A percentile compares a stretch with the other conserved stretches of the same genome.
phyloP scores from a whole-genome alignment of 2,797 vertebrate genomes.

The Eremophila alpestris region DNA sequence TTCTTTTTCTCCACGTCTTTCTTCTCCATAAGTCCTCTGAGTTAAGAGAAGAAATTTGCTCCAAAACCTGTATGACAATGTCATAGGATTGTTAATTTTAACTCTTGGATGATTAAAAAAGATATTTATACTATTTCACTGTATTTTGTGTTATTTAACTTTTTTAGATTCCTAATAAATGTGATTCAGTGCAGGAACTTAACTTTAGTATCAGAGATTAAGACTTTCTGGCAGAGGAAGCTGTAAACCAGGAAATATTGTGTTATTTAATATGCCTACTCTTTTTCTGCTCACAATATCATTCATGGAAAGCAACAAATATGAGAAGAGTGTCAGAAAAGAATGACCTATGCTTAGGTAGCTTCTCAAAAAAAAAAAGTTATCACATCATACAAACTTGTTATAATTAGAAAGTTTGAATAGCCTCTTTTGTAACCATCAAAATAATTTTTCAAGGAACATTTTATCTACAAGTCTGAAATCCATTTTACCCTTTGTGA shows the following conservation, averaged over 20 bases:
- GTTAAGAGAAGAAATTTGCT: background rate
- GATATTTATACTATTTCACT: background rate
- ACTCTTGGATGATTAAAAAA: background rate
- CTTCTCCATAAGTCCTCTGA: background rate
- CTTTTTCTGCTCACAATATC: background rate
- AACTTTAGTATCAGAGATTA: background rate
- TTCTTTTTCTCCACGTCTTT: background rate
- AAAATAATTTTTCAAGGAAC: background rate
- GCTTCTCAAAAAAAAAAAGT: background rate
- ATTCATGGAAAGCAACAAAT: background rate
- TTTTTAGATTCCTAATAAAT: background rate
- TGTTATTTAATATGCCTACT: background rate
- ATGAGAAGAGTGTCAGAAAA: background rate
- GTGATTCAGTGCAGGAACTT: background rate
- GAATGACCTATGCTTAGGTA: background rate
- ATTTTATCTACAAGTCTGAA: background rate
- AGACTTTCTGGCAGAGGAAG: fast-evolving
- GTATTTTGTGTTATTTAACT: background rate
- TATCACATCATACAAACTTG: background rate
- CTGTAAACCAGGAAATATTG: background rate
- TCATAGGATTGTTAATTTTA: background rate
- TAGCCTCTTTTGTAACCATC: background rate
- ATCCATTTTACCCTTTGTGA: background rate
- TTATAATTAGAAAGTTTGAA: background rate
- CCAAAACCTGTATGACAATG: background rate